A percentile compares a stretch with the other conserved stretches of the same genome.
Conservation (phyloP, 2,113 vertebrate species). For the Polypterus bichir region DNA sequence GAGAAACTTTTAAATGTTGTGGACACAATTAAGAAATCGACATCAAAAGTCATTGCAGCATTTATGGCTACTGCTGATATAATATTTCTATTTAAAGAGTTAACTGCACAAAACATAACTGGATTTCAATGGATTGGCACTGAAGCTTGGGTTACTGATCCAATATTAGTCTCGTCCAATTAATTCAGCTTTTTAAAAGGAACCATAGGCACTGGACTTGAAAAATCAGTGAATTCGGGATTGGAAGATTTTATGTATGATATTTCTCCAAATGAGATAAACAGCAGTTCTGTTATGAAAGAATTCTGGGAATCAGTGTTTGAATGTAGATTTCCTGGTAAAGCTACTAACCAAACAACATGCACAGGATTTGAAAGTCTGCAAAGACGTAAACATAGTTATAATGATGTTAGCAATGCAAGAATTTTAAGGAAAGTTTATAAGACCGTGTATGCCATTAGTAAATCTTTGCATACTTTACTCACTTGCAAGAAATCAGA, state of each 20-base stretch:
- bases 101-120: conserved; percentile 3
- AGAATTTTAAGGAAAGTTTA: conserved; percentile 1
- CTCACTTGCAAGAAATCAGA: background rate
- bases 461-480: background rate
- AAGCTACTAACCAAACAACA: background rate
- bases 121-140: conserved; percentile 9
- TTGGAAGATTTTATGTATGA: conserved; percentile 3
- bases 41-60: conserved; percentile 4
- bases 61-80: background rate
- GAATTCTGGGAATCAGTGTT: conserved; percentile 4
- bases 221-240: background rate
- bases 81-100: background rate
- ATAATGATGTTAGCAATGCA: background rate
- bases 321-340: background rate
- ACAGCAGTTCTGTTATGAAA: background rate
- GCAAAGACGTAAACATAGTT: background rate
- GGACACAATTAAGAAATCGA: conserved; percentile 5
- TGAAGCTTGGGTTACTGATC: background rate
- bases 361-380: conserved; percentile 4
- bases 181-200: background rate
- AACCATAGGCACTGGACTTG: background rate
- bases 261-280: background rate
- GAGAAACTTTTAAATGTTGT: conserved; percentile 2
- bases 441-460: conserved; percentile 3
- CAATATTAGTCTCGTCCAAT: background rate